phyloP scores from a whole-genome alignment of 2,797 vertebrate species.

The Gymnocypris eckloni region DNA sequence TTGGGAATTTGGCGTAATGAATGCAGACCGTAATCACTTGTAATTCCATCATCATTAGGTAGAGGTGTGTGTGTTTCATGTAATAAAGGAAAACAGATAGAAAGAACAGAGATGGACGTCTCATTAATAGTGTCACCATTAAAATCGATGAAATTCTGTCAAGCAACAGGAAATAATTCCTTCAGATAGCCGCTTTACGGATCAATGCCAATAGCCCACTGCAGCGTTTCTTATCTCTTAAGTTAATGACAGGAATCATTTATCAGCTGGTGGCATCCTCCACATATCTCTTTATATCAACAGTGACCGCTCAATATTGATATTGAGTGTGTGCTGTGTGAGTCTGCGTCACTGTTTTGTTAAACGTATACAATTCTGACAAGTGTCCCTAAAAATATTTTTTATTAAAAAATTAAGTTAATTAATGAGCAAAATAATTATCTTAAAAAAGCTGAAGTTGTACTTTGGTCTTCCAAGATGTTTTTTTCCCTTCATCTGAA shows the following conservation, averaged over 20 bases:
- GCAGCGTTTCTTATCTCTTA: conserved; percentile 41
- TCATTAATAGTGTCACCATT: conserved; percentile 66
- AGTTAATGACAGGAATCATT: conserved; percentile 46
- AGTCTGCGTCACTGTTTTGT: not conserved
- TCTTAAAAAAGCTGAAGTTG: not conserved
- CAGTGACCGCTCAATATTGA: conserved; percentile 4
- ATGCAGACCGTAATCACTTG: conserved; percentile 22
- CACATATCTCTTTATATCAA: conserved; percentile 9
- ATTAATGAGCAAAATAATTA: not conserved
- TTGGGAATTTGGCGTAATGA: conserved; percentile 37
- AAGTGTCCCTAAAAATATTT: not conserved
- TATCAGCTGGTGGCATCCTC: conserved; percentile 31
- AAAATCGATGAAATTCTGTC: conserved; percentile 61
- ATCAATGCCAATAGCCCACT: conserved; percentile 67
- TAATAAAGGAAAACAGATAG: conserved; percentile 16
- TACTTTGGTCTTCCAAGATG: not conserved
- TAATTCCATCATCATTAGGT: conserved; percentile 26
- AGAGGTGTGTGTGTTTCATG: conserved; percentile 19
- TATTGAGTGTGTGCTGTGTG: not conserved
- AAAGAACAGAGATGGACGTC: conserved; percentile 21
- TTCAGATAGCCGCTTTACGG: conserved; percentile 40
- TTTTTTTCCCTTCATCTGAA: not conserved
- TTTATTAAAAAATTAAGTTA: not conserved
- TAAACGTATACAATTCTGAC: not conserved
- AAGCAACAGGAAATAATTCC: conserved; percentile 57